These are phyloP conservation scores for Andrena camellia DNA, from an alignment of 2,888 invertebrate genomes.

Conservation along the genomic window DNA sequence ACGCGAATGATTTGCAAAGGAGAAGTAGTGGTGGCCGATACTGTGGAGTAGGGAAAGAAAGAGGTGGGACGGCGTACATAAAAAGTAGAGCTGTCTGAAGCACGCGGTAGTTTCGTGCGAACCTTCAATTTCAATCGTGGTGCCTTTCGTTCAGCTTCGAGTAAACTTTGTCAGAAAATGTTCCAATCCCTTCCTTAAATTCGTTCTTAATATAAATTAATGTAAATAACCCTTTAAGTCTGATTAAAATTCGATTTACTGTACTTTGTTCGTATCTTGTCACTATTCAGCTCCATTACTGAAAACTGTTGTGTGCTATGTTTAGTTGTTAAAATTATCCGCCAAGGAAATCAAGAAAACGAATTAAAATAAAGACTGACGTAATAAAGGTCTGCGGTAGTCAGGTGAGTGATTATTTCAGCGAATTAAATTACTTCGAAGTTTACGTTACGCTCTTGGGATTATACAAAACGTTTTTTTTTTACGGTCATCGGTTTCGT, in stretches of 20 bases:
- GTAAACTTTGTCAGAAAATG: slow-evolving; percentile 10
- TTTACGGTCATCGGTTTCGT: background rate
- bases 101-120: slow-evolving; percentile 70
- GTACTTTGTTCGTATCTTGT: too few species aligned
- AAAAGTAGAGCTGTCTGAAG: slow-evolving; percentile 66
- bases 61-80: slow-evolving; percentile 55
- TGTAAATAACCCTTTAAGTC: slow-evolving; percentile 32
- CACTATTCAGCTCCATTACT: slow-evolving; percentile 3
- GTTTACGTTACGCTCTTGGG: background rate
- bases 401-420: background rate
- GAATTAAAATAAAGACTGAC: slow-evolving; percentile 1
- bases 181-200: background rate
- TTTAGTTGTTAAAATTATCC: background rate
- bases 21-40: slow-evolving; percentile 18
- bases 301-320: background rate
- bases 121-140: background rate
- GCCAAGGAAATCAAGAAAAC: background rate
- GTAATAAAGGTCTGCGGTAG: background rate
- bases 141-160: background rate
- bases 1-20: slow-evolving; percentile 12
- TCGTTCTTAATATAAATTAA: slow-evolving; percentile 14
- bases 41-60: slow-evolving; percentile 24
- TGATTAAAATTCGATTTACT: background rate
- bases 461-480: background rate
- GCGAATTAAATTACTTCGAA: background rate